Evolutionary conservation across 1,140 invertebrate genomes (phyloP).

Genomic region (Frieseomelitta varia): DNA sequence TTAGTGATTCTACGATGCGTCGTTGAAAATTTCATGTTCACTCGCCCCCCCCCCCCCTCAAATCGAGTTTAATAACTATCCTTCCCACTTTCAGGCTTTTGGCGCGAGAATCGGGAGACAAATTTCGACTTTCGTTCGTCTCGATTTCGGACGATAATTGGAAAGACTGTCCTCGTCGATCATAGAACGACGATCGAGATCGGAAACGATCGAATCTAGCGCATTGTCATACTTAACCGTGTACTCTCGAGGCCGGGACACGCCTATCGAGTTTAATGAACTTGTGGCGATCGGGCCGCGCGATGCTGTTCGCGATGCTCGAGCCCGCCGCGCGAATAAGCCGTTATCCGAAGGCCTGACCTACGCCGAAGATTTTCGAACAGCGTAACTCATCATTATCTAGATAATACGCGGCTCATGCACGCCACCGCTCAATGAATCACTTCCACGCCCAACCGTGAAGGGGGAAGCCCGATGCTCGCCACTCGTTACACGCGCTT

Average conservation of each 20-base stretch:
- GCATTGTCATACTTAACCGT: constrained; percentile 59
- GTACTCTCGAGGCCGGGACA: constrained; percentile 47
- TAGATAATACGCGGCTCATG: constrained; percentile 46
- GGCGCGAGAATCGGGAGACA: not conserved
- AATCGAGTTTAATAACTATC: too few relatives aligned
- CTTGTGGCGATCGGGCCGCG: constrained; percentile 60
- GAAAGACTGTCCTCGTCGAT: not conserved
- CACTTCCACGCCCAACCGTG: constrained; percentile 45
- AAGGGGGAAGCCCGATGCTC: not conserved
- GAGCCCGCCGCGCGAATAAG: constrained; percentile 57
- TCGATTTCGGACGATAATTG: not conserved
- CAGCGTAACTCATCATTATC: constrained; percentile 54
- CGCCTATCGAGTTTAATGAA: constrained; percentile 68
- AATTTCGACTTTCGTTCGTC: not conserved
- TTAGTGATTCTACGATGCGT: not conserved
- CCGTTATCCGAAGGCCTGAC: constrained; percentile 61
- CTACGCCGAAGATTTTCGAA: constrained; percentile 57
- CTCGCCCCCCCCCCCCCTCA: too few relatives aligned
- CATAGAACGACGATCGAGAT: not conserved
- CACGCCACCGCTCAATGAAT: constrained; percentile 47
- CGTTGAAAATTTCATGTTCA: not conserved
- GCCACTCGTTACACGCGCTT: constrained; percentile 23
- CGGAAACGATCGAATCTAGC: constrained; percentile 52
- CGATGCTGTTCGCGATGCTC: constrained; percentile 19
- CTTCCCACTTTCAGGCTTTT: too few relatives aligned